These are phyloP conservation scores for Sebastes steindachneri DNA, from an alignment of 2,797 vertebrate species.

Conservation along the genomic window DNA sequence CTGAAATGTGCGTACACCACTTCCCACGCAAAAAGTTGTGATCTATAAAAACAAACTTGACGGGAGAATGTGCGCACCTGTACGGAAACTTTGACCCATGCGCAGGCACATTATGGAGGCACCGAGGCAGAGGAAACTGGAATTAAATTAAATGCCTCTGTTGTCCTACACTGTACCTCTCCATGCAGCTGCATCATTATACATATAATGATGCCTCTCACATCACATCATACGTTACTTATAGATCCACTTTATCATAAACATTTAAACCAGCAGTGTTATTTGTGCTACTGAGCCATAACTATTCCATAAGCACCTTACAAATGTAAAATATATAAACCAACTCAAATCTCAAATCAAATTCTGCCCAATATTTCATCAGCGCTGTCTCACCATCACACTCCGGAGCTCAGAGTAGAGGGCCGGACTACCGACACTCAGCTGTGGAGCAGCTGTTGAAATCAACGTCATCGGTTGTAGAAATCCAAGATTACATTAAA, in stretches of 20 bases:
- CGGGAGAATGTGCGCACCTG: background rate
- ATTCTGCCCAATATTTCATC: no score
- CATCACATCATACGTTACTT: background rate
- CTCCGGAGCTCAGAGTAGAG: fast-evolving
- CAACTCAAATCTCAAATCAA: no score
- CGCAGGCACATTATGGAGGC: background rate
- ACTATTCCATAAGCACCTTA: no score
- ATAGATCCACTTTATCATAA: background rate
- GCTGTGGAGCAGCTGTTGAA: no score
- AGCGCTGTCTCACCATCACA: no score
- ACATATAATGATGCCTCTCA: background rate
- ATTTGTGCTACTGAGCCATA: background rate
- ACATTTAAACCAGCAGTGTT: background rate
- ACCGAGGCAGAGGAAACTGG: background rate
- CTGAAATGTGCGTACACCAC: no score
- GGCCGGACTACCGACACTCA: no score
- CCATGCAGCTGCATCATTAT: background rate
- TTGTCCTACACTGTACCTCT: no score
- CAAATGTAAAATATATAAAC: no score
- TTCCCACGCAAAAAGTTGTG: background rate
- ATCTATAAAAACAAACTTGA: background rate
- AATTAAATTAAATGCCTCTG: no score
- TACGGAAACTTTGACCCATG: background rate
- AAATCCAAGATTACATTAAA: no score
- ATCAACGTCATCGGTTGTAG: no score